phyloP scores from a whole-genome alignment of 2,888 invertebrate genomes.

The Drosophila formosana region DNA sequence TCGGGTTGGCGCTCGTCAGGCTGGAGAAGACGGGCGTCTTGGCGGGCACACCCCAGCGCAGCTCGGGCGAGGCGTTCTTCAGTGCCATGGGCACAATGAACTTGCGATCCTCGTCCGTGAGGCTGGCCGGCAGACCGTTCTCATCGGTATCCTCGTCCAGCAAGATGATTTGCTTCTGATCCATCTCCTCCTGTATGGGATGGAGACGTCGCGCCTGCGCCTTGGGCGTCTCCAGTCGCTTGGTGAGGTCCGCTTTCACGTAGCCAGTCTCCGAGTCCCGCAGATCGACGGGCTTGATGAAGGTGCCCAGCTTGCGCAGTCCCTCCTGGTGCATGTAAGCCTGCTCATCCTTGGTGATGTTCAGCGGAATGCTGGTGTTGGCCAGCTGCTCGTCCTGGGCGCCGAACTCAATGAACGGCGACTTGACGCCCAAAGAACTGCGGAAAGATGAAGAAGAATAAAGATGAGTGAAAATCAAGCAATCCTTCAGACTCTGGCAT shows the following conservation, averaged over 20 bases:
- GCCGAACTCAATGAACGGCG: conserved; percentile 85
- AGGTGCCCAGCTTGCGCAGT: conserved; percentile 83
- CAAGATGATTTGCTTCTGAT: conserved; percentile 84
- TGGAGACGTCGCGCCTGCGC: conserved; percentile 74
- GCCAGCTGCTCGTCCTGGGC: conserved; percentile 83
- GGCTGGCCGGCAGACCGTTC: conserved; percentile 83
- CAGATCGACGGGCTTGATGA: conserved; percentile 84
- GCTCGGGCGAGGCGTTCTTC: conserved; percentile 83
- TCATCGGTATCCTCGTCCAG: conserved; percentile 84
- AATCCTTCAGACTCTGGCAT: neutral
- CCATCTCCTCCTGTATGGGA: conserved; percentile 85
- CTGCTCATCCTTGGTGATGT: conserved; percentile 85
- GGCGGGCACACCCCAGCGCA: conserved; percentile 60
- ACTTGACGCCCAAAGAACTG: conserved; percentile 84
- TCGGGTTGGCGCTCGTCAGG: conserved; percentile 54
- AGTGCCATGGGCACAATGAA: conserved; percentile 85
- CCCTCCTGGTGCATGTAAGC: conserved; percentile 85
- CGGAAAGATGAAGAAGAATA: conserved; percentile 28
- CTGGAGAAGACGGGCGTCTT: conserved; percentile 46
- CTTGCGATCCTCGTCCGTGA: conserved; percentile 84
- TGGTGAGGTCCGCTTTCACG: conserved; percentile 83
- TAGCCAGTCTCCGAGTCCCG: conserved; percentile 84
- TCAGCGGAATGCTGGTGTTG: conserved; percentile 84
- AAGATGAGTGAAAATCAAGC: neutral
- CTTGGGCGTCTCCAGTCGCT: conserved; percentile 73